phyloP scores from a whole-genome alignment of 2,797 vertebrate genomes.

The Morus bassanus region DNA sequence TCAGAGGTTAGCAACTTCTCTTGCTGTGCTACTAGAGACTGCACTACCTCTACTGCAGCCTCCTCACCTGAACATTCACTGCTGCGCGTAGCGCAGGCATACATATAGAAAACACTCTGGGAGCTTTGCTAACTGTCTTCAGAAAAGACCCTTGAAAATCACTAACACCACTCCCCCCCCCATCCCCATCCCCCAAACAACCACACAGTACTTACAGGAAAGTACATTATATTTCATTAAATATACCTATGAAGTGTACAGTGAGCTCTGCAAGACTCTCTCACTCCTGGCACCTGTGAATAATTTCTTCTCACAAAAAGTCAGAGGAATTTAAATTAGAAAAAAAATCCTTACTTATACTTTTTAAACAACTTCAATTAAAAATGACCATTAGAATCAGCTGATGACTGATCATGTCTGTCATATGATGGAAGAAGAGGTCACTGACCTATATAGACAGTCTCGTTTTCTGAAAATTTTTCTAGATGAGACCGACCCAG shows the following conservation, averaged over 20 bases:
- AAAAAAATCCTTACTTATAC: neutral
- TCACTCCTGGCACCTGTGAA: neutral
- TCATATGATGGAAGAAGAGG: neutral
- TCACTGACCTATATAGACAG: neutral
- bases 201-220: neutral
- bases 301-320: neutral
- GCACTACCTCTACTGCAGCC: neutral
- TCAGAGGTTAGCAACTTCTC: neutral
- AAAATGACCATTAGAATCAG: neutral
- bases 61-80: neutral
- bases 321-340: neutral
- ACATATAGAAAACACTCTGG: neutral
- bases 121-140: neutral
- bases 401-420: neutral
- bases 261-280: neutral
- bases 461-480: neutral
- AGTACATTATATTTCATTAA: neutral
- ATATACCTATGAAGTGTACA: neutral
- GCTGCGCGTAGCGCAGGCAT: neutral
- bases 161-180: neutral
- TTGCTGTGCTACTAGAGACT: neutral
- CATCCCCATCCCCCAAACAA: too few relatives aligned
- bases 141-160: neutral
- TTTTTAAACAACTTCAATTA: neutral
- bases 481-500: neutral